Percentiles rank a stretch among this genome's conserved stretches.
Conservation (phyloP, 2,113 vertebrate genomes). For the Hassar affinis region DNA sequence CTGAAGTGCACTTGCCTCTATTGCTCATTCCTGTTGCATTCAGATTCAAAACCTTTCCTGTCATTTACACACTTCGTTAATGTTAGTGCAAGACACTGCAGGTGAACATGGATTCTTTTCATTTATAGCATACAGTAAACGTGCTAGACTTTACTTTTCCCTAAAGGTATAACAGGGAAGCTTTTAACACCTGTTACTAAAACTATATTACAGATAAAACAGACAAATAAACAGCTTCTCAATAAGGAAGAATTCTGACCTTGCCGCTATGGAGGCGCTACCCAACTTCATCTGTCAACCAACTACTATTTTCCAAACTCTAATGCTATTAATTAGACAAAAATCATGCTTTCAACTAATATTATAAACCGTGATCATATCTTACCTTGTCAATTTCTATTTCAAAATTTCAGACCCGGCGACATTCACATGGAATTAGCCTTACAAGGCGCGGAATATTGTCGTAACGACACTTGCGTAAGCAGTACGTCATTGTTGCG, state of each 20-base stretch:
- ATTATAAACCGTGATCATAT: background rate
- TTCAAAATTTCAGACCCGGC: background rate
- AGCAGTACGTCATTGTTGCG: background rate
- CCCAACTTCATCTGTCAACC: background rate
- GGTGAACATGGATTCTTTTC: background rate
- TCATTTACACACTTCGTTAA: background rate
- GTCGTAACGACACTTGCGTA: slow-evolving; percentile 8
- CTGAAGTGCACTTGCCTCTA: too few species aligned
- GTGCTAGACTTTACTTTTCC: background rate
- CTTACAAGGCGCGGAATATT: slow-evolving; percentile 58
- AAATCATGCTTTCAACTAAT: background rate
- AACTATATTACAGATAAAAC: background rate
- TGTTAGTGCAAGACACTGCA: background rate
- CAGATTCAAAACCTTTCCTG: background rate
- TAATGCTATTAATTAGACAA: too few species aligned
- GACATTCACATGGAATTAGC: slow-evolving; percentile 62
- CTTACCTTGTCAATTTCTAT: slow-evolving; percentile 52
- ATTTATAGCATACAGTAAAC: background rate
- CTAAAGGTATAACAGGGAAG: background rate
- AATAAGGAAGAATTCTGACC: slow-evolving; percentile 66
- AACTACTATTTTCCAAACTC: too few species aligned
- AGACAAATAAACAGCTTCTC: background rate
- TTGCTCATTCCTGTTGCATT: background rate
- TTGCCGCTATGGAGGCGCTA: slow-evolving; percentile 55
- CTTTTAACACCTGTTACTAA: background rate